Percentiles rank a stretch among this genome's conserved stretches.
Conservation (phyloP, 2,113 vertebrate genomes). For the Burhinus bistriatus region DNA sequence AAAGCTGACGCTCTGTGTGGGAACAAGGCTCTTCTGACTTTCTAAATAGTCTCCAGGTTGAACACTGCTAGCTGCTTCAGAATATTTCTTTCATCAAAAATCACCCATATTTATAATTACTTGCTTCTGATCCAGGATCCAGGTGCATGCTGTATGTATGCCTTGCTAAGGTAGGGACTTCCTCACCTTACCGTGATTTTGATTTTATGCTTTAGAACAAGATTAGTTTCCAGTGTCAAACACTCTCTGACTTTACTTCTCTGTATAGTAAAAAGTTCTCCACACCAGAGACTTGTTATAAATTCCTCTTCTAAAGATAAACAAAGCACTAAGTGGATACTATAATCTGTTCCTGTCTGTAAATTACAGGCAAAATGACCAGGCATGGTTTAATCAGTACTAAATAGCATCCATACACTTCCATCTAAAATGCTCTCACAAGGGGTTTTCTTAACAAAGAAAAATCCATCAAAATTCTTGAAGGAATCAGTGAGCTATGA, state of each 20-base stretch:
- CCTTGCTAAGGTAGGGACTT: neutral
- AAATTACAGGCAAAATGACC: neutral
- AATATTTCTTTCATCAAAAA: neutral
- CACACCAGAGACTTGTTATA: neutral
- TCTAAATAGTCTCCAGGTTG: neutral
- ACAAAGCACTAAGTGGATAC: neutral
- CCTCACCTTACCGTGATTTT: neutral
- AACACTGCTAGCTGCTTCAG: neutral
- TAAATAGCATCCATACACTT: neutral
- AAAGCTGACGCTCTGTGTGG: neutral
- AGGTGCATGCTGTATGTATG: neutral
- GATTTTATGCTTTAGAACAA: neutral
- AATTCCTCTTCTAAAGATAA: neutral
- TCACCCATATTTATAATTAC: neutral
- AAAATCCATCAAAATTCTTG: neutral
- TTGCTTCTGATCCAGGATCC: neutral
- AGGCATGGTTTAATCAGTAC: neutral
- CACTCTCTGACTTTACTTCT: neutral
- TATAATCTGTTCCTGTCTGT: neutral
- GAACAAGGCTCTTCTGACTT: neutral
- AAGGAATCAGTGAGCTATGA: neutral
- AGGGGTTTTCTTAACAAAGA: constrained; percentile 2
- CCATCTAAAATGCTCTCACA: neutral
- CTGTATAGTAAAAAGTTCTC: neutral
- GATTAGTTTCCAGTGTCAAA: neutral